These are phyloP conservation scores for Nettapus auritus DNA, from an alignment of 2,113 vertebrate species.

Conservation along the genomic window DNA sequence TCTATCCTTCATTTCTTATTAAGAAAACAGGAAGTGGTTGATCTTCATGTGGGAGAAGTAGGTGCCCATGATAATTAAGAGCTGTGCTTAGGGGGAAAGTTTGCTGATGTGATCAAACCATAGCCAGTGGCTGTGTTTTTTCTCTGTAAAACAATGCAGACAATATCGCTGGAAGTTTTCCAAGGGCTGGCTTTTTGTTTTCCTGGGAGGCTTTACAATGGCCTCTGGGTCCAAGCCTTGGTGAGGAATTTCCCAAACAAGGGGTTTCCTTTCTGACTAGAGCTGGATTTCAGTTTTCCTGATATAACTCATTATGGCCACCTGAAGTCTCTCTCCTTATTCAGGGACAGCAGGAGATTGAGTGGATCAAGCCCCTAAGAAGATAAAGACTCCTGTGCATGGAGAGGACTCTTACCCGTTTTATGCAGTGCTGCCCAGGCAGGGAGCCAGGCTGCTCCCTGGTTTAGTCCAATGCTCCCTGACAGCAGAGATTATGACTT, in stretches of 20 bases:
- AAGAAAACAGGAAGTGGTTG: neutral
- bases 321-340: neutral
- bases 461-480: neutral
- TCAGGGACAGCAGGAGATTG: conserved; percentile 1
- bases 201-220: neutral
- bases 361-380: neutral
- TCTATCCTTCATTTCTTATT: neutral
- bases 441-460: neutral
- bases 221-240: neutral
- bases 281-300: neutral
- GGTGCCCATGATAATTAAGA: neutral
- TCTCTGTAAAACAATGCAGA: neutral
- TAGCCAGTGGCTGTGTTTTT: neutral
- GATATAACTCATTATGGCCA: fast-evolving
- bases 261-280: neutral
- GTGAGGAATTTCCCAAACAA: neutral
- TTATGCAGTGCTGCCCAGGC: neutral
- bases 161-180: neutral
- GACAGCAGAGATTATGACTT: neutral
- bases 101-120: neutral
- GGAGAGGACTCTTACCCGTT: neutral
- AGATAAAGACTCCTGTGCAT: neutral
- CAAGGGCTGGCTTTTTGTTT: neutral
- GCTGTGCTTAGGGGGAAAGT: neutral
- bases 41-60: neutral